phyloP scores from a whole-genome alignment of 2,113 vertebrate genomes.

The Agelaius phoeniceus region DNA sequence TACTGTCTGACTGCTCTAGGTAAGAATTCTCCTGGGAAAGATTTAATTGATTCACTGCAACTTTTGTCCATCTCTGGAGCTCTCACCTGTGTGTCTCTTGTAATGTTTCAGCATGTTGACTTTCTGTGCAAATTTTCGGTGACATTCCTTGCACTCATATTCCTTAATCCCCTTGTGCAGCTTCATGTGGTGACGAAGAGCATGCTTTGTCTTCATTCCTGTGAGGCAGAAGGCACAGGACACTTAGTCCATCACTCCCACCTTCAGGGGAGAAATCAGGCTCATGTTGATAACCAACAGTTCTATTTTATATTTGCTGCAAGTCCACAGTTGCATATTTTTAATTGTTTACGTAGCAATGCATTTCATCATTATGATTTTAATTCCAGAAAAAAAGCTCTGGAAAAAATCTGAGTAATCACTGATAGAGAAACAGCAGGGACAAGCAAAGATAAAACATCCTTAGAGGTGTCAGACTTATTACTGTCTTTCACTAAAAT shows the following conservation, averaged over 20 bases:
- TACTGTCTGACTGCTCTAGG: background rate
- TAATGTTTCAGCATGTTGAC: conserved; percentile 99
- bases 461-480: background rate
- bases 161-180: conserved; percentile 99
- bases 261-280: background rate
- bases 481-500: background rate
- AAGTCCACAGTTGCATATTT: background rate
- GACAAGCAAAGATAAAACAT: background rate
- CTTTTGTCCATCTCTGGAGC: background rate
- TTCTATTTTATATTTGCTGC: background rate
- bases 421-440: background rate
- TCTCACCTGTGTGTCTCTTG: conserved; percentile 93
- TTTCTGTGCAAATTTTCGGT: conserved; percentile 97
- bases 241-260: background rate
- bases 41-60: background rate
- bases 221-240: background rate
- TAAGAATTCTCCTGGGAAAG: background rate
- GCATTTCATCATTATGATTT: background rate
- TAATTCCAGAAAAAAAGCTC: background rate
- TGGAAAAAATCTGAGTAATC: background rate
- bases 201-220: conserved; percentile 99
- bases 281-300: background rate
- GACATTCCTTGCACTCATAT: conserved; percentile 95
- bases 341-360: background rate
- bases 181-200: conserved; percentile 98